phyloP scores from a whole-genome alignment of 2,797 vertebrate species.

The Emydoidea blandingii region DNA sequence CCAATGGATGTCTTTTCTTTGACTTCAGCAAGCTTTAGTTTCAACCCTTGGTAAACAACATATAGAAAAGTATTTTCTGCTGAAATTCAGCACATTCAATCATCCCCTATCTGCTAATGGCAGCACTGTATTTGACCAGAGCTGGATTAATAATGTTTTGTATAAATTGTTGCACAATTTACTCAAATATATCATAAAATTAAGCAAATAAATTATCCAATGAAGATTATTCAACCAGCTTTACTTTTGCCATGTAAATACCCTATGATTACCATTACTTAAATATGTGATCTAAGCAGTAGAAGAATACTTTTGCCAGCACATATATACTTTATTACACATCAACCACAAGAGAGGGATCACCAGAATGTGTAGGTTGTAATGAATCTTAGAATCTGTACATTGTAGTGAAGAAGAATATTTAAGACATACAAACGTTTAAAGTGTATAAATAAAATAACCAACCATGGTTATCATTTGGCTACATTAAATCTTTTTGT shows the following conservation, averaged over 20 bases:
- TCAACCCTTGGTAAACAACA: neutral
- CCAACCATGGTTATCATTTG: neutral
- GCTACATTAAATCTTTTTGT: neutral
- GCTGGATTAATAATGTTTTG: neutral
- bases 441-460: neutral
- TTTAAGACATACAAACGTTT: neutral
- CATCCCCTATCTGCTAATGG: neutral
- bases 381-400: neutral
- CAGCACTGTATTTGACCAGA: neutral
- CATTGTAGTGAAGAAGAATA: fast-evolving
- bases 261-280: neutral
- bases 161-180: neutral
- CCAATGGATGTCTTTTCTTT: neutral
- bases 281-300: neutral
- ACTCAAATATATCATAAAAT: slow-evolving; percentile 1
- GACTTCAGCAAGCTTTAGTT: slow-evolving; percentile 18
- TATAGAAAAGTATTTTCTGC: neutral
- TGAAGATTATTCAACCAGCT: neutral
- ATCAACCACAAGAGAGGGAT: neutral
- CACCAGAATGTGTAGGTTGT: neutral
- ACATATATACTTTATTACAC: neutral
- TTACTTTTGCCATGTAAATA: neutral
- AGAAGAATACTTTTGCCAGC: neutral
- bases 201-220: neutral
- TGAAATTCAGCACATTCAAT: neutral